These are phyloP conservation scores for Antheraea mylitta DNA, from an alignment of 1,140 invertebrate genomes.

Conservation along the genomic window DNA sequence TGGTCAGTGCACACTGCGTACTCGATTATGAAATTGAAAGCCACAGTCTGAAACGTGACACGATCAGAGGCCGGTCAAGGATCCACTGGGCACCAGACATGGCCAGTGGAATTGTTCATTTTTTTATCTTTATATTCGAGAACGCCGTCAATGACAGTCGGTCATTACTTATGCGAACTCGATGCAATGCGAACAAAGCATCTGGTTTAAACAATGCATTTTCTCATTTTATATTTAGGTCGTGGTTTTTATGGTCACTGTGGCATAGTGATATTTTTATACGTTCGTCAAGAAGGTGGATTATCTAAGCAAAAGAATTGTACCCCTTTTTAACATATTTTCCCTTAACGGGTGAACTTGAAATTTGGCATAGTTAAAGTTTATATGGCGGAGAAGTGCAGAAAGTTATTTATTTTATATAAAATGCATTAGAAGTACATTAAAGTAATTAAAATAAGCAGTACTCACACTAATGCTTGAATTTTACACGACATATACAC, in stretches of 20 bases:
- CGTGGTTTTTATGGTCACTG: background rate
- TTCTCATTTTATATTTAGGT: background rate
- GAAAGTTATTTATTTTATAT: no score
- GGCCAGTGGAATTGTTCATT: background rate
- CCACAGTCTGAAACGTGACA: conserved; percentile 51
- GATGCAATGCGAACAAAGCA: no score
- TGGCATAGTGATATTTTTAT: background rate
- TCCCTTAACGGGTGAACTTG: no score
- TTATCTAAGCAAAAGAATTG: no score
- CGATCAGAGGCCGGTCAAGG: conserved; percentile 60
- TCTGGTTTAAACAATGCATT: background rate
- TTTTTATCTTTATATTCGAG: background rate
- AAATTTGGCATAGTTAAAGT: no score
- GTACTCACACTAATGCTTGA: no score
- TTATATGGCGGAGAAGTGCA: no score
- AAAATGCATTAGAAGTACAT: no score
- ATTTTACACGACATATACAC: no score
- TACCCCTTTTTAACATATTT: no score
- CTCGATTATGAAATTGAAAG: conserved; percentile 63
- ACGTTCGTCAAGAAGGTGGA: background rate
- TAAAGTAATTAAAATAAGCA: no score
- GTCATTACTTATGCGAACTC: no score
- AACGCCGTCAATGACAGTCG: background rate
- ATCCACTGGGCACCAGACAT: conserved; percentile 27
- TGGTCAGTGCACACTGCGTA: conserved; percentile 44